Conservation (phyloP, 1,140 invertebrate genomes). For the Euwallacea similis region DNA sequence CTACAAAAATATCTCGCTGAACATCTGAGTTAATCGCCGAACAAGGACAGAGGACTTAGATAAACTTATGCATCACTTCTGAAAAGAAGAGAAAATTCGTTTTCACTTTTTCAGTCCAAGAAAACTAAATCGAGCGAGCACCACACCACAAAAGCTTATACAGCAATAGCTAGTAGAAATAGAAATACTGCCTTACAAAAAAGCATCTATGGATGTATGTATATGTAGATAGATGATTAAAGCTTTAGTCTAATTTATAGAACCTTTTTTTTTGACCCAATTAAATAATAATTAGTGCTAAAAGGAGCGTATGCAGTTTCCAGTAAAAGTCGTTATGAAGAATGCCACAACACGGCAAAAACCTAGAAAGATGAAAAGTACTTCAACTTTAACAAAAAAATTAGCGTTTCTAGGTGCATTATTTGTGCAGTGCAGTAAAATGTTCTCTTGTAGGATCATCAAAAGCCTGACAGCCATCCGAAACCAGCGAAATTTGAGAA, state of each 20-base stretch:
- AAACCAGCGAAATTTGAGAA: slow-evolving; percentile 17
- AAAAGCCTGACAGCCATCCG: slow-evolving; percentile 10
- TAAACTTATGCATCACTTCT: slow-evolving; percentile 36
- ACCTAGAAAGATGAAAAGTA: slow-evolving; percentile 26
- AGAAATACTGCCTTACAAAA: background rate
- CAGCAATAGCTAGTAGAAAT: background rate
- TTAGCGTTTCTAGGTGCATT: background rate
- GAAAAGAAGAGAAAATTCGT: slow-evolving; percentile 27
- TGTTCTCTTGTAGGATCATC: background rate
- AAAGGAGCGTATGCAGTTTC: slow-evolving; percentile 2
- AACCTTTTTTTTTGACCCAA: background rate
- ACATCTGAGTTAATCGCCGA: too few species aligned
- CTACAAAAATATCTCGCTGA: too few species aligned
- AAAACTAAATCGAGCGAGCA: background rate
- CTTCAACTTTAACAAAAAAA: slow-evolving; percentile 5
- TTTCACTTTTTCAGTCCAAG: background rate
- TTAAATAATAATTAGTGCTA: background rate
- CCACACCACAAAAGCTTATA: background rate
- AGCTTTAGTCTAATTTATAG: background rate
- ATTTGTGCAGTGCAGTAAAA: too few species aligned
- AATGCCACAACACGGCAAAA: slow-evolving; percentile 22
- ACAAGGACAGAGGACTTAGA: slow-evolving; percentile 2
- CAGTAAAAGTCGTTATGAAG: slow-evolving; percentile 19
- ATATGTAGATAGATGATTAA: too few species aligned
- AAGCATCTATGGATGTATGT: too few species aligned